Evolutionary conservation across 2,113 vertebrate genomes (phyloP).

Genomic region (Antechinus stuartii): DNA sequence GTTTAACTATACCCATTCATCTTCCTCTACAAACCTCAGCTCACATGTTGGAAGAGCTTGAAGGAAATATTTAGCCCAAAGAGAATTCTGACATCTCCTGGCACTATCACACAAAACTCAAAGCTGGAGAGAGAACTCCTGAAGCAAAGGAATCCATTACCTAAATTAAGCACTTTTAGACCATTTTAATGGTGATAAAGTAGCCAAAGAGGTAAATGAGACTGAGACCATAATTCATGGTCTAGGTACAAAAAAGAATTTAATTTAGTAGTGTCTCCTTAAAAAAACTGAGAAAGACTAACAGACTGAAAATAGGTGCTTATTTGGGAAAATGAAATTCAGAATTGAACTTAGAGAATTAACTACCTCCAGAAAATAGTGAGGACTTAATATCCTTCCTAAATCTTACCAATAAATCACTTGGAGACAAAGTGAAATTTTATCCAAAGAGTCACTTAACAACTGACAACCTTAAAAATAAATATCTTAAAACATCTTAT

Average conservation of each 20-base stretch:
- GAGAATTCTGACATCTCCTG: background rate
- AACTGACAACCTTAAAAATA: background rate
- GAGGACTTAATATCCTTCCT: slow-evolving; percentile 20
- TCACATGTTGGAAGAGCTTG: background rate
- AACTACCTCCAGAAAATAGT: slow-evolving; percentile 40
- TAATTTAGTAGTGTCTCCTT: slow-evolving; percentile 66
- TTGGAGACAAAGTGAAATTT: background rate
- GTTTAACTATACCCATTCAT: background rate
- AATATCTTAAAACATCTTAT: background rate
- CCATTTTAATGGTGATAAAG: slow-evolving; percentile 75
- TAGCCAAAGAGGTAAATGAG: slow-evolving; percentile 56
- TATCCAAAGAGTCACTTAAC: background rate
- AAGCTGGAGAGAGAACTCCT: background rate
- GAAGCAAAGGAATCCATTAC: slow-evolving; percentile 55
- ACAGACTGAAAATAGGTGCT: slow-evolving; percentile 49
- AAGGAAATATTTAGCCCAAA: background rate
- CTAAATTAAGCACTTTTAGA: slow-evolving; percentile 66
- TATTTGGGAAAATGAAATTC: slow-evolving; percentile 53
- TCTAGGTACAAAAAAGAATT: slow-evolving; percentile 51
- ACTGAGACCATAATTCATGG: slow-evolving; percentile 68
- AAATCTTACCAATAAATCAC: slow-evolving; percentile 33
- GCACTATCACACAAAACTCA: background rate
- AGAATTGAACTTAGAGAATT: slow-evolving; percentile 46
- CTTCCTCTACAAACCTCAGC: background rate
- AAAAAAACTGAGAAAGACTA: slow-evolving; percentile 61